Evolutionary conservation across 2,797 vertebrate genomes (phyloP).

Genomic region (Staurois parvus): DNA sequence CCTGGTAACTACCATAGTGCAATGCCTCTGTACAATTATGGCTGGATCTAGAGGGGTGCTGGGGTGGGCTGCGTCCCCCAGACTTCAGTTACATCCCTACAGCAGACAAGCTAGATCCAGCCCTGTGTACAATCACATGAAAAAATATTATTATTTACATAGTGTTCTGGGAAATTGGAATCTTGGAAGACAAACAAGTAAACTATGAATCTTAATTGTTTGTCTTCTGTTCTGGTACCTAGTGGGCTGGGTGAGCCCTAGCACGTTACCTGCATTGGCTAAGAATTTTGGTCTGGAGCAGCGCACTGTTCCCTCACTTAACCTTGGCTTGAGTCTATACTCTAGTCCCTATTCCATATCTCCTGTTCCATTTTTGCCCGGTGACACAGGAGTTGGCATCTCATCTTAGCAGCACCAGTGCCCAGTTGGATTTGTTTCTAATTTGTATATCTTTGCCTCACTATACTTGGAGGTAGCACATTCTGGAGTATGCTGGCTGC

Average conservation of each 20-base stretch:
- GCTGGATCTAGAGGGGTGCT: too few relatives aligned
- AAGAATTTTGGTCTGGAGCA: background rate
- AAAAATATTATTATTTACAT: background rate
- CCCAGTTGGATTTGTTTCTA: background rate
- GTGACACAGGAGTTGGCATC: background rate
- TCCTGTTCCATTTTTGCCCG: background rate
- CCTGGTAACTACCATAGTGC: too few relatives aligned
- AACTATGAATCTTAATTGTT: background rate
- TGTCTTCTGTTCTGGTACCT: too few relatives aligned
- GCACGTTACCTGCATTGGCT: background rate
- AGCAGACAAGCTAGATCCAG: too few relatives aligned
- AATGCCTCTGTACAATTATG: too few relatives aligned
- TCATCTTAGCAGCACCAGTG: background rate
- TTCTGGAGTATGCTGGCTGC: background rate
- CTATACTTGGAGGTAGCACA: background rate
- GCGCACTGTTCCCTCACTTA: background rate
- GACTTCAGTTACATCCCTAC: too few relatives aligned
- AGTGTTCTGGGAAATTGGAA: background rate
- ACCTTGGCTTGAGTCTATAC: background rate
- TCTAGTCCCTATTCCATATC: background rate
- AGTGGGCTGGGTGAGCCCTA: background rate
- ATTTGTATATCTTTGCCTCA: background rate
- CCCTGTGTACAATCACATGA: too few relatives aligned
- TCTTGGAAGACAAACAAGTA: background rate
- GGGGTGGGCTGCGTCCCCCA: too few relatives aligned